Evolutionary conservation across 2,888 invertebrate species (phyloP).

Genomic region (Trissolcus japonicus): DNA sequence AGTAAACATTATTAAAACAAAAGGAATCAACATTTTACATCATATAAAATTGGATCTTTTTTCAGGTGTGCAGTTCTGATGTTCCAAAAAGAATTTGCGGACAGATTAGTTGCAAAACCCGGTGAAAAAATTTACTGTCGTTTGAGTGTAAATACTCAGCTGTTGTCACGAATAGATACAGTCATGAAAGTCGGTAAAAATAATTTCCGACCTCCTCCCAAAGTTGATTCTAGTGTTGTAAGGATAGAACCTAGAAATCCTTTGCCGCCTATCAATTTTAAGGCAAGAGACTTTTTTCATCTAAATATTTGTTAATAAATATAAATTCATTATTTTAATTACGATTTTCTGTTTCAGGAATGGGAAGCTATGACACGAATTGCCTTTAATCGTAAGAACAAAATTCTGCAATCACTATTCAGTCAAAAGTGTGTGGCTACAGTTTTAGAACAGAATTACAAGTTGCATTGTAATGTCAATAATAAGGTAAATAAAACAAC

Average conservation of each 20-base stretch:
- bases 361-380: slow-evolving; percentile 99
- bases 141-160: slow-evolving; percentile 96
- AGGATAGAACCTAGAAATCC: slow-evolving; percentile 98
- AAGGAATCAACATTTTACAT: neutral
- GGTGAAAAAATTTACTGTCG: slow-evolving; percentile 98
- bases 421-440: slow-evolving; percentile 87
- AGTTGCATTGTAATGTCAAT: slow-evolving; percentile 89
- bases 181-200: slow-evolving; percentile 99
- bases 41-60: slow-evolving; percentile 29
- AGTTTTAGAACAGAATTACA: slow-evolving; percentile 93
- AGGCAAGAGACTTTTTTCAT: slow-evolving; percentile 66
- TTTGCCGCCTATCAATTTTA: slow-evolving; percentile 95
- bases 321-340: neutral
- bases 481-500: slow-evolving; percentile 81
- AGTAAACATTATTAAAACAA: neutral
- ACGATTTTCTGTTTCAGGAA: slow-evolving; percentile 13
- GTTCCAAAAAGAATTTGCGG: slow-evolving; percentile 99
- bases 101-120: slow-evolving; percentile 95
- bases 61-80: slow-evolving; percentile 97
- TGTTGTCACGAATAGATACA: slow-evolving; percentile 95
- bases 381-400: slow-evolving; percentile 97
- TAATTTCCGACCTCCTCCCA: slow-evolving; percentile 98
- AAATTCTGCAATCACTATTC: slow-evolving; percentile 93
- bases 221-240: slow-evolving; percentile 99
- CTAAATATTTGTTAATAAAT: neutral